Percentiles rank a stretch among this genome's conserved stretches.
Conservation (phyloP, 2,113 vertebrate species). For the Lipophrys pholis region DNA sequence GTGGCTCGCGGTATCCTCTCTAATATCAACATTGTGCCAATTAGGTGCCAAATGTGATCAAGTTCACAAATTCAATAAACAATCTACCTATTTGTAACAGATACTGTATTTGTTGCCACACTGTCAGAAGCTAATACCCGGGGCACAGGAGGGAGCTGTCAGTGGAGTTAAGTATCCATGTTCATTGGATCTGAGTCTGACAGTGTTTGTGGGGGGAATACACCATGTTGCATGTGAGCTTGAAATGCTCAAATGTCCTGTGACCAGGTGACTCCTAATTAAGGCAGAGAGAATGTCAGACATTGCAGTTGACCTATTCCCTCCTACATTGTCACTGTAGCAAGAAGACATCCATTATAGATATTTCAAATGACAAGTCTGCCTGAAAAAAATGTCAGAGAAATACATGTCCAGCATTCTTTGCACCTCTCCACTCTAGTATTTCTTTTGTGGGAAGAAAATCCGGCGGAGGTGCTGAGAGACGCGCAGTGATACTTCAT, state of each 20-base stretch:
- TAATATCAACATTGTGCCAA: slow-evolving; percentile 8
- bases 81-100: not conserved
- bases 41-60: slow-evolving; percentile 24
- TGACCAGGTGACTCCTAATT: slow-evolving; percentile 56
- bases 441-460: slow-evolving; percentile 29
- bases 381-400: slow-evolving; percentile 68
- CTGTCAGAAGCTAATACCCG: slow-evolving; percentile 25
- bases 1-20: too few relatives aligned
- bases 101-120: slow-evolving; percentile 14
- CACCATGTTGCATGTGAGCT: not conserved
- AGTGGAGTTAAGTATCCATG: slow-evolving; percentile 9
- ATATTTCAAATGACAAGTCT: slow-evolving; percentile 64
- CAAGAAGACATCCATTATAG: slow-evolving; percentile 54
- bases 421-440: slow-evolving; percentile 30
- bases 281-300: slow-evolving; percentile 54
- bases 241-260: slow-evolving; percentile 4
- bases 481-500: slow-evolving; percentile 38
- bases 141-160: slow-evolving; percentile 14
- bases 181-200: slow-evolving; percentile 4
- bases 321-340: slow-evolving; percentile 40
- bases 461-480: slow-evolving; percentile 10
- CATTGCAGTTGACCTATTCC: slow-evolving; percentile 47
- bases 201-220: slow-evolving; percentile 17
- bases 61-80: slow-evolving; percentile 27
- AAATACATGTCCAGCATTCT: slow-evolving; percentile 54